Percentiles rank a stretch among this genome's conserved stretches.
Evolutionary conservation across 2,888 invertebrate species (phyloP).

Genomic region (Hydropsyche betteni): DNA sequence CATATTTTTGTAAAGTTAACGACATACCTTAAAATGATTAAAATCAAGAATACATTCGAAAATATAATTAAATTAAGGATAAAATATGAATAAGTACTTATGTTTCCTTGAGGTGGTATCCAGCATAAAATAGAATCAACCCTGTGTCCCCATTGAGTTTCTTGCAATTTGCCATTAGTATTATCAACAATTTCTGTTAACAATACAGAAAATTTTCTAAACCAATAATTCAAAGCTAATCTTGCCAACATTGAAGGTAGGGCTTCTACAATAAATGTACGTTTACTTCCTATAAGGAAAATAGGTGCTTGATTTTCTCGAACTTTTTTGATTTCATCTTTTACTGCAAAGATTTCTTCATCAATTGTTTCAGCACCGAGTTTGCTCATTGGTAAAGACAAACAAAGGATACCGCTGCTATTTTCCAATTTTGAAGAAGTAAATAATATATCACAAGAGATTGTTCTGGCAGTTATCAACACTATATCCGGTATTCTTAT

Average conservation of each 20-base stretch:
- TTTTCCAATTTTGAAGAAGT: slow-evolving; percentile 65
- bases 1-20: slow-evolving; percentile 75
- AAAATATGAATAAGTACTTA: slow-evolving; percentile 54
- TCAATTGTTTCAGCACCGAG: slow-evolving; percentile 57
- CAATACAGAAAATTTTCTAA: slow-evolving; percentile 73
- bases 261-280: slow-evolving; percentile 70
- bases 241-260: slow-evolving; percentile 69
- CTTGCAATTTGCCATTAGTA: slow-evolving; percentile 59
- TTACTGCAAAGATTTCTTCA: slow-evolving; percentile 39
- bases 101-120: slow-evolving; percentile 80
- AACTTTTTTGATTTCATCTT: slow-evolving; percentile 54
- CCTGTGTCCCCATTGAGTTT: slow-evolving; percentile 72
- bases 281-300: slow-evolving; percentile 55
- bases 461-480: slow-evolving; percentile 71
- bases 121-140: slow-evolving; percentile 73
- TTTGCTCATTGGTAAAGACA: slow-evolving; percentile 67
- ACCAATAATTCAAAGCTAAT: slow-evolving; percentile 70
- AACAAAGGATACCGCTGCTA: slow-evolving; percentile 70
- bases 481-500: slow-evolving; percentile 67
- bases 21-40: slow-evolving; percentile 70
- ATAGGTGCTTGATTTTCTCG: slow-evolving; percentile 58
- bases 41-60: slow-evolving; percentile 26
- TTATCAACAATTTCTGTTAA: slow-evolving; percentile 69
- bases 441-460: slow-evolving; percentile 67
- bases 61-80: background rate